phyloP scores from a whole-genome alignment of 2,888 invertebrate genomes.

The Dioctria linearis region DNA sequence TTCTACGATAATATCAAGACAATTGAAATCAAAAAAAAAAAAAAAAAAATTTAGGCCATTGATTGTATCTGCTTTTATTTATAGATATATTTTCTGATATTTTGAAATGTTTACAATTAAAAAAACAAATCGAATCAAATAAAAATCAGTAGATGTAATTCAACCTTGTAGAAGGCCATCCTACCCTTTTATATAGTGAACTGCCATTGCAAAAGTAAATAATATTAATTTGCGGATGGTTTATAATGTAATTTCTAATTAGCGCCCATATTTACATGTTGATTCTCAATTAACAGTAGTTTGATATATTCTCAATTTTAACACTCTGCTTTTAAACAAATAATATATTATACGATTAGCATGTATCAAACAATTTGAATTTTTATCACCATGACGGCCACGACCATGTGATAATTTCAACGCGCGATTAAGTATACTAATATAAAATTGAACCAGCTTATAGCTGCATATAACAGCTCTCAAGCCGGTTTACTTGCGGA shows the following conservation, averaged over 20 bases:
- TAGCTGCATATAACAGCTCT: neutral
- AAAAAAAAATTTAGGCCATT: no score
- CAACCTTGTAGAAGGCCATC: no score
- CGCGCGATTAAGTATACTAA: neutral
- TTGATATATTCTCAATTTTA: no score
- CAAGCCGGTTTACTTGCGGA: slow-evolving; percentile 19
- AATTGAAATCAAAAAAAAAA: no score
- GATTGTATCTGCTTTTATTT: no score
- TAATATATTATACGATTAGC: neutral
- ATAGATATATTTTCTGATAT: no score
- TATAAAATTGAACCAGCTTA: slow-evolving; percentile 1
- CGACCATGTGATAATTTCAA: slow-evolving; percentile 29
- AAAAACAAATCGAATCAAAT: no score
- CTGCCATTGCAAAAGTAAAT: no score
- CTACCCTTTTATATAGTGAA: no score
- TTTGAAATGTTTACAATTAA: no score
- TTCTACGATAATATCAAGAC: no score
- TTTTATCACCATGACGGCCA: slow-evolving; percentile 25
- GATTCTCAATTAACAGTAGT: slow-evolving; percentile 12
- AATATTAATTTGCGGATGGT: neutral
- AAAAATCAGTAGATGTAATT: no score
- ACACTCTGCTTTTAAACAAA: neutral
- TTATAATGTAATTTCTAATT: neutral
- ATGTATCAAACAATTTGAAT: slow-evolving; percentile 10
- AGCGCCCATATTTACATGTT: neutral